Evolutionary conservation across 2,888 invertebrate species (phyloP).

Genomic region (Aricia artaxerxes): DNA sequence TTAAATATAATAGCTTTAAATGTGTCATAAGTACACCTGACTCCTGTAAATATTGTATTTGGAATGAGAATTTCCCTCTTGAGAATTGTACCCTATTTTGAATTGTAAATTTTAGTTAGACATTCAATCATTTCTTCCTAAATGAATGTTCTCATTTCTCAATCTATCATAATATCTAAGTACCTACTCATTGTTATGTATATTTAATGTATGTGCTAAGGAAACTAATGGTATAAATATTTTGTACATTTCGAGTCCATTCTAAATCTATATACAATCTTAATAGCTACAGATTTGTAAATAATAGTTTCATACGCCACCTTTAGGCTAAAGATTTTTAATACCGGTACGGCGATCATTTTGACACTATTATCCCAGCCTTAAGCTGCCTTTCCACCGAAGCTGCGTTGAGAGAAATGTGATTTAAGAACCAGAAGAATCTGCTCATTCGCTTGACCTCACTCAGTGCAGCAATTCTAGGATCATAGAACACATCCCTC

Average conservation of each 20-base stretch:
- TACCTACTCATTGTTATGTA: background rate
- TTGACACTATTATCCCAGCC: background rate
- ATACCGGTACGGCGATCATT: background rate
- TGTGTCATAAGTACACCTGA: constrained; percentile 26
- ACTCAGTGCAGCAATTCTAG: background rate
- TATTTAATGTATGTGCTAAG: constrained; percentile 16
- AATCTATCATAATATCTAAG: background rate
- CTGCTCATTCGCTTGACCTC: background rate
- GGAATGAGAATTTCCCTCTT: constrained; percentile 7
- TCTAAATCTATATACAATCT: background rate
- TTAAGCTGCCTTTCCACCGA: background rate
- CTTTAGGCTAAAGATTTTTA: background rate
- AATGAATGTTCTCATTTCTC: background rate
- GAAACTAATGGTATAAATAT: background rate
- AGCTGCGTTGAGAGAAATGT: background rate
- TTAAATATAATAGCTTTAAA: background rate
- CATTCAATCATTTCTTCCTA: constrained; percentile 8
- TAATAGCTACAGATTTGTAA: background rate
- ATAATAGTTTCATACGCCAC: background rate
- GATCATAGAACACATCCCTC: background rate
- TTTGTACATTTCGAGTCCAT: background rate
- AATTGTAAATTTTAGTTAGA: background rate
- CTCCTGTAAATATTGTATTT: constrained; percentile 27
- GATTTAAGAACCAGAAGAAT: background rate
- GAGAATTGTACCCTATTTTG: background rate